Evolutionary conservation across 2,113 vertebrate genomes (phyloP), one percentile per base, ranked within the genome.

Genomic region (Chaetodon auriga): DNA sequence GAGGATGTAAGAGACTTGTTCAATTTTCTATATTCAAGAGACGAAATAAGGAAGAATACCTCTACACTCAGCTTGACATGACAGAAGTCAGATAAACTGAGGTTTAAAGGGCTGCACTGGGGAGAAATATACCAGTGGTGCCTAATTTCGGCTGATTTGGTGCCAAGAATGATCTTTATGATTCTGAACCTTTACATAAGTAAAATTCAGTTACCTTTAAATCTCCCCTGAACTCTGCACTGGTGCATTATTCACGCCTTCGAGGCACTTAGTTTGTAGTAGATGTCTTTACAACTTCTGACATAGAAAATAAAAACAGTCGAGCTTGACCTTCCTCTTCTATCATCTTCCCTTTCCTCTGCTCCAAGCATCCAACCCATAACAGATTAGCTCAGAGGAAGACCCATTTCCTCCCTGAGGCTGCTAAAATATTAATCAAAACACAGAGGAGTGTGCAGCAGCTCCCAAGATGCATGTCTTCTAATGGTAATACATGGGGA

Each of bases 371-470:
- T 96, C 95, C 93, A 93, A 93, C 96, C 96, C 95, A 95, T 96
- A 96, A 97, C 96, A 96, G 97, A 97, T 96, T 97, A 97, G 96
- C 95, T 96, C 94, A 95, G 96, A 95, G 96, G 96, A 97, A 98
- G 95, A 96, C 95, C 92, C 94, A 97, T 97, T 98, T 97, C 96
- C 96, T 97, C 96, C 96, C 95, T 18, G 87, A 91, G 92, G 96
- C 95, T 99, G 96, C 97, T 98, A 96, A 98, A 98, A 98, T 97
- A 98, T 98, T 98, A 97, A 99, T 97, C 97, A 97, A 97, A 97
- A 97, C 95, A 96, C 94, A 93, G 96, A 98, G 97, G 96, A 98
- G 97, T 94, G 95, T 94, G 95, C 95, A 88, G 93, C 95, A 94
- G 96, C 94, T 97, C 97, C 96, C 96, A 95, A 93, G 95, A 96